Base-by-base conservation (phyloP, 2,797 vertebrate genomes). In the Paedocypris micromegethes region DNA sequence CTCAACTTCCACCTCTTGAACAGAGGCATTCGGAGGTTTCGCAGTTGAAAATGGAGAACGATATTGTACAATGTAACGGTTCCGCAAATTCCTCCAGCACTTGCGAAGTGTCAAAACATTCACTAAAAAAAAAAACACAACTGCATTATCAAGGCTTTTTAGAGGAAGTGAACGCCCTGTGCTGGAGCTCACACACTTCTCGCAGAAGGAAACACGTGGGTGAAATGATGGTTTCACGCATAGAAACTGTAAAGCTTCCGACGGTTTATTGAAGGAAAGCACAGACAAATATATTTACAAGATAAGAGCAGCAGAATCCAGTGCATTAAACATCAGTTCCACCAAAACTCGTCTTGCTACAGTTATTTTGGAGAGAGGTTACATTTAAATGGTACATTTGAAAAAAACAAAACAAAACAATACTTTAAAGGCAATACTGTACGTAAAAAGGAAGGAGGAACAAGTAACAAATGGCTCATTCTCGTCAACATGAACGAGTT, bases 251-350 rank as follows among this genome's bases (percentile, higher is more conserved):
- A 23, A 23, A 9, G 41, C 51, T 71, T 73, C 68, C 9, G 58
- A 2, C 52, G 45, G 60, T 79, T 79, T 79, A 79, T 73, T 79
- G 50, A 51, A 41, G 46, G 70, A 48, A 39, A 62, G 44, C 54
- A 63, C 72, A 77, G 65, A 62, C 49, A 4, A 70, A 51, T 57
- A 43, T 48, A 56, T 60, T 68, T 58, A 75, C 58, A 75, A 52
- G 66, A 50, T 60, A 58, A 51, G 72, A 69, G 71, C 53, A 72
- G 61, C 56, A 64, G 47, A 54, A 62, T 54, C 38, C 39, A 64
- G 66, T 51, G 67, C 66, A 58, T 59, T 47, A 44, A 58, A 44
- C 52, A 55, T 42, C 48, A 52, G 41, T 40, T 43, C 9, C 58
- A 70, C 52, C 40, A 45, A 56, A 63, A 57, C 46, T 48, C 42